These are phyloP conservation scores for Drosophila subsilvestris DNA, from an alignment of 2,888 invertebrate species.

Conservation along the genomic window DNA sequence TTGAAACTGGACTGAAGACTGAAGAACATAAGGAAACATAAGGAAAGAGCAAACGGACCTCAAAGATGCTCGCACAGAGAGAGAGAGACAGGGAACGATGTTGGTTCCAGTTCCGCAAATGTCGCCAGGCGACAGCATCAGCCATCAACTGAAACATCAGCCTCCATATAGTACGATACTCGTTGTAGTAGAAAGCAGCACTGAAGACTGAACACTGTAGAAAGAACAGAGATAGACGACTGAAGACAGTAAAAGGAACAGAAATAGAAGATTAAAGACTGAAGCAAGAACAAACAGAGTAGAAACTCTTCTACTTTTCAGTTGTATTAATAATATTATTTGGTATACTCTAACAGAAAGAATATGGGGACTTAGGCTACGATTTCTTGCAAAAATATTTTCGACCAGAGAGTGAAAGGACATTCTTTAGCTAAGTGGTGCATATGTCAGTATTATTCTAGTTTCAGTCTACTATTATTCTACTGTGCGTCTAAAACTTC, in stretches of 20 bases:
- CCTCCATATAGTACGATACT: slow-evolving; percentile 39
- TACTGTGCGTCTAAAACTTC: too few species aligned
- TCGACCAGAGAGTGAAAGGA: too few species aligned
- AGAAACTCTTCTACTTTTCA: slow-evolving; percentile 34
- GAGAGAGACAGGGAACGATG: slow-evolving; percentile 29
- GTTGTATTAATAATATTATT: slow-evolving; percentile 48
- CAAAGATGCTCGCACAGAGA: background rate
- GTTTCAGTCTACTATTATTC: background rate
- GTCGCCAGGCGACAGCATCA: slow-evolving; percentile 73
- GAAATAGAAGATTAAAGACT: too few species aligned
- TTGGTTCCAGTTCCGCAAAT: slow-evolving; percentile 74
- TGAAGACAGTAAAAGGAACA: background rate
- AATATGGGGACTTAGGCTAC: background rate
- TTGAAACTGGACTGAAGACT: slow-evolving; percentile 46
- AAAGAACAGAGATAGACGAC: slow-evolving; percentile 7
- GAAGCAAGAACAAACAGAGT: slow-evolving; percentile 9
- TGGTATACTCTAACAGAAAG: background rate
- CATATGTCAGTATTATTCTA: too few species aligned
- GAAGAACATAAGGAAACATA: slow-evolving; percentile 28
- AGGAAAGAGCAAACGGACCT: slow-evolving; percentile 35
- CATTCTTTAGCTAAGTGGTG: too few species aligned
- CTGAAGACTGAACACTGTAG: slow-evolving; percentile 2
- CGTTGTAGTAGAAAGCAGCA: slow-evolving; percentile 34
- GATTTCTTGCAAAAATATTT: background rate
- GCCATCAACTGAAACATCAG: slow-evolving; percentile 44